These are phyloP conservation scores for Potamarius usumacintae DNA, from an alignment of 2,113 vertebrate species.

Conservation along the genomic window DNA sequence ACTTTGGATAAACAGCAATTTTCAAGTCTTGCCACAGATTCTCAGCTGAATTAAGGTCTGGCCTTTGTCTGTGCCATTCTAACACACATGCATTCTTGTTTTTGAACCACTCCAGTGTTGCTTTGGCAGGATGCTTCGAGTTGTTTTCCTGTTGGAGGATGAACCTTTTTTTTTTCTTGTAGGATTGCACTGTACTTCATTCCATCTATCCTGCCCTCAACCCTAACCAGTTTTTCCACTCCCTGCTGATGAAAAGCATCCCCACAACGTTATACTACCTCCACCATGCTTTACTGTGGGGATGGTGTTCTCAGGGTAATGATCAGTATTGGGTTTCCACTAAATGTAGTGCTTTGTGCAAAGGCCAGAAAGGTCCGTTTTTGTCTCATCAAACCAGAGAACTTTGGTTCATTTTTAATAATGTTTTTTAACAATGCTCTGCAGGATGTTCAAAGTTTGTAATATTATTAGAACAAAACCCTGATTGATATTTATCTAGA, in stretches of 20 bases:
- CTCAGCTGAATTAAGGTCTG: background rate
- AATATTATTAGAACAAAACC: background rate
- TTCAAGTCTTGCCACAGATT: background rate
- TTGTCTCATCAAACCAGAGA: background rate
- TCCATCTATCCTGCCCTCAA: background rate
- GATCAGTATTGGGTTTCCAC: background rate
- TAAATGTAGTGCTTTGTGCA: background rate
- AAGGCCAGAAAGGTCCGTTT: background rate
- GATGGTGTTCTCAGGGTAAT: background rate
- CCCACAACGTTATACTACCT: background rate
- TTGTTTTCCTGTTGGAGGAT: background rate
- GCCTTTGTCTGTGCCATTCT: background rate
- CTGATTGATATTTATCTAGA: background rate
- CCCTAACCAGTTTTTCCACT: background rate
- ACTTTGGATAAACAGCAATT: background rate
- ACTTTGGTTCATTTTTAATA: background rate
- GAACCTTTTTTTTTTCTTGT: background rate
- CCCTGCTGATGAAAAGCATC: background rate
- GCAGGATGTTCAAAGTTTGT: background rate
- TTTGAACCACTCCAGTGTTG: background rate
- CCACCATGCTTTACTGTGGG: background rate
- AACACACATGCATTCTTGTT: background rate
- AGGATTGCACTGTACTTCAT: background rate
- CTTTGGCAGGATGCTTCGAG: background rate
- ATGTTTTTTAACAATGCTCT: background rate